Conservation (phyloP, 2,797 vertebrate genomes). For the Chaetodon trifasciatus region DNA sequence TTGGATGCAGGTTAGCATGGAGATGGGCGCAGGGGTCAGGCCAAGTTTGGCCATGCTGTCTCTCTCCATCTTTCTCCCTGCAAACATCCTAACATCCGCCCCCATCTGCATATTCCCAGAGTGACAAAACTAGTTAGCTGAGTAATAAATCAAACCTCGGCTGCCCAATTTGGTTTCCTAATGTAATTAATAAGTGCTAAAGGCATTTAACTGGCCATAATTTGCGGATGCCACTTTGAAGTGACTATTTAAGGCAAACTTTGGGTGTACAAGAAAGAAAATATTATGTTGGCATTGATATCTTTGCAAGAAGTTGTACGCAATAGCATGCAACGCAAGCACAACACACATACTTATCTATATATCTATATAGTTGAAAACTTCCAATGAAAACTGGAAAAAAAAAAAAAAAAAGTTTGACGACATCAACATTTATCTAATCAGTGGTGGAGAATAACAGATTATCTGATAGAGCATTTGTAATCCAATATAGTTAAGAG, state of each 20-base stretch:
- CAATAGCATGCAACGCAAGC: conserved; percentile 20
- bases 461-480: conserved; percentile 8
- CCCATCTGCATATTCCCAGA: conserved; percentile 84
- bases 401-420: not conserved
- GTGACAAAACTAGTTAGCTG: conserved; percentile 88
- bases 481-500: conserved; percentile 9
- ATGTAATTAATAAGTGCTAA: conserved; percentile 89
- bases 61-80: conserved; percentile 75
- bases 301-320: conserved; percentile 25
- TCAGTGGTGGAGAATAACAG: not conserved
- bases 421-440: conserved; percentile 17
- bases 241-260: conserved; percentile 76
- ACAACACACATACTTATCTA: conserved; percentile 13
- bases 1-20: conserved; percentile 54
- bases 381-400: not conserved
- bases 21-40: conserved; percentile 67
- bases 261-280: conserved; percentile 59
- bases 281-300: conserved; percentile 51
- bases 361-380: conserved; percentile 29
- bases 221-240: conserved; percentile 84
- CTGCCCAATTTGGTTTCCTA: conserved; percentile 87
- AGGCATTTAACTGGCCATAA: conserved; percentile 85
- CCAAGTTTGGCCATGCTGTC: conserved; percentile 73
- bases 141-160: conserved; percentile 87
- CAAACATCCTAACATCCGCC: conserved; percentile 70